Base-by-base conservation (phyloP, 2,888 invertebrate species). In the Mesorhabditis spiculigera region DNA sequence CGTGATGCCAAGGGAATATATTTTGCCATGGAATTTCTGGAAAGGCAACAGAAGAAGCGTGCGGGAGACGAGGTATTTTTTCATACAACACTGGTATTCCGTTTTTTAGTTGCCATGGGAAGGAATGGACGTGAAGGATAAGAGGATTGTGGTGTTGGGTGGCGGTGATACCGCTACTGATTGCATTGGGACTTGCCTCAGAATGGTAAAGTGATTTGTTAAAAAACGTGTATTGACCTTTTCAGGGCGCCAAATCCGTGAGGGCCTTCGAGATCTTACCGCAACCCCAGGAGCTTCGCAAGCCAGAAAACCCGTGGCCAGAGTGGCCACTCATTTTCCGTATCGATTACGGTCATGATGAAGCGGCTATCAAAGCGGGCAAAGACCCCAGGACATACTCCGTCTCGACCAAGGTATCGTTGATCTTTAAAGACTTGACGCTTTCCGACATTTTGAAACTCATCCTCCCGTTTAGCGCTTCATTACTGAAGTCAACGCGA, bases 271-370 rank as follows among this genome's bases (percentile, higher is more conserved):
- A 98, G 89, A 98, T 98, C 85, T 89, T 98, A 67, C 96, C 97
- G 0, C 91, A 93, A 83, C 97, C 97, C 16, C 93, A 93, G 68
- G 89, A 89, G 4, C 89, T 89, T 43, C 90, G 98, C 50, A 91
- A 92, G 13, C 89, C 89, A 16, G 94, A 94, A 87, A 98, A 98
- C 88, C 97, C 97, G 0, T 98, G 98, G 98, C 98, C 97, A 4
- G 94, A 96, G 86, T 98, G 93, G 92, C 97, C 97, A 0, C 90
- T 93, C 85, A 92, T 95, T 43, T 96, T 97, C 90, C 91, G 92
- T 81, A 92, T 96, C 43, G 98, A 98, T 87, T 98, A 98, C 86
- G 98, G 98, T 0, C 97, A 98, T 85, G 96, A 97, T 83, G 98
- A 98, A 88, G 90, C 93, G n/a, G 92, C 92, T 85, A 70, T 68